Evolutionary conservation across 2,888 invertebrate species (phyloP), one percentile per base, ranked within the genome.

Genomic region (Eudasyphora cyanicolor): DNA sequence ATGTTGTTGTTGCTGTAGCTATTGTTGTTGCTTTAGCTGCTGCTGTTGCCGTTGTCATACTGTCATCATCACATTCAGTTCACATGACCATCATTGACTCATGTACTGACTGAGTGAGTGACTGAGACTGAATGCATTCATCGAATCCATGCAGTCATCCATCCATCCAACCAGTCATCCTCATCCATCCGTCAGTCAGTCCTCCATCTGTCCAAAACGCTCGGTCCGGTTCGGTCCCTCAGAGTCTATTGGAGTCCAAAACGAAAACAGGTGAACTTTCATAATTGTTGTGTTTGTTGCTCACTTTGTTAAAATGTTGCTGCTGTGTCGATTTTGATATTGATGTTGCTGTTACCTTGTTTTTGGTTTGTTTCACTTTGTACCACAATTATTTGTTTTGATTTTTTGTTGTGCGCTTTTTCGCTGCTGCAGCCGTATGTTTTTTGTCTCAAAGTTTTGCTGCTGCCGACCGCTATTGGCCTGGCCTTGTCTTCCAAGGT

Each of bases 401-500:
- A 77, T 79, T 70, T 67, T 67, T 12, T 21, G n/a, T n/a, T n/a
- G 32, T 54, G 54, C 21, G 54, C 54, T 29, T 60, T 14, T 29
- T 67, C 24, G 42, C 38, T 21, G 21, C 62, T 45, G 62, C n/a
- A n/a, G n/a, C 14, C 38, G 62, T n/a, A 2, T 49, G 14, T 6
- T 49, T n/a, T 49, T 49, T 7, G 5, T 7, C 35, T 35, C 10
- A 35, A 7, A 35, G 10, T 45, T 45, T 12, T 45, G 45, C 69
- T 51, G 49, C 10, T 73, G 60, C 10, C 29, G 71, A 21, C 35
- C 57, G 57, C 4, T 77, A 10, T 32, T 78, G 57, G 80, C 84
- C 80, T 78, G 57, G 80, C 84, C 80, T 84, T 84, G 80, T 76
- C 38, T 51, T 71, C 75, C 84, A 84, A 84, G 84, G 84, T 84